Evolutionary conservation across 1,140 invertebrate species (phyloP).

Genomic region (Drosophila bocki): DNA sequence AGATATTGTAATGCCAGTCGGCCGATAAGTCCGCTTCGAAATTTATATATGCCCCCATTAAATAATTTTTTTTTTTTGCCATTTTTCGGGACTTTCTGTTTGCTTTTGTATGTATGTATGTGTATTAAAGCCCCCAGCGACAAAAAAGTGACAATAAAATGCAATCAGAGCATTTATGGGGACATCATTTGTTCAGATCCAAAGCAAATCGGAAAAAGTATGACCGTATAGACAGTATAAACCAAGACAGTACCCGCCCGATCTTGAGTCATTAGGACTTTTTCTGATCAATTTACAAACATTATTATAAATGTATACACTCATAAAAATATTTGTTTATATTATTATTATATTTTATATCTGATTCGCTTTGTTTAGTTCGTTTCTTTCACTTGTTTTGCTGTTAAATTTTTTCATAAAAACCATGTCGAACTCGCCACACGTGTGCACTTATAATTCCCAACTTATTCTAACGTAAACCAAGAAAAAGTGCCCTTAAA

Average conservation of each 20-base stretch:
- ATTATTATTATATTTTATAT: no score
- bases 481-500: no score
- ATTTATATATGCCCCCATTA: conserved; percentile 48
- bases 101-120: conserved; percentile 15
- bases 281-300: neutral
- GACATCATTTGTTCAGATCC: conserved; percentile 20
- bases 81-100: conserved; percentile 34
- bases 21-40: conserved; percentile 35
- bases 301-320: neutral
- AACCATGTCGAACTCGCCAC: no score
- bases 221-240: conserved; percentile 10
- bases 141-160: conserved; percentile 51
- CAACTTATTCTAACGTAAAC: no score
- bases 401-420: no score
- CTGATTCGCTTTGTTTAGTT: no score
- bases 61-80: conserved; percentile 16
- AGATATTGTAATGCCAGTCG: conserved; percentile 47
- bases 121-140: conserved; percentile 17
- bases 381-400: no score
- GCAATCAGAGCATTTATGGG: conserved; percentile 54
- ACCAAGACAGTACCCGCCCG: neutral
- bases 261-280: conserved; percentile 16
- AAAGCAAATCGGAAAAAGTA: conserved; percentile 27
- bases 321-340: no score
- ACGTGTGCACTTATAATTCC: no score